These are phyloP conservation scores for Corythucha ciliata DNA, from an alignment of 2,888 invertebrate species.

Conservation along the genomic window DNA sequence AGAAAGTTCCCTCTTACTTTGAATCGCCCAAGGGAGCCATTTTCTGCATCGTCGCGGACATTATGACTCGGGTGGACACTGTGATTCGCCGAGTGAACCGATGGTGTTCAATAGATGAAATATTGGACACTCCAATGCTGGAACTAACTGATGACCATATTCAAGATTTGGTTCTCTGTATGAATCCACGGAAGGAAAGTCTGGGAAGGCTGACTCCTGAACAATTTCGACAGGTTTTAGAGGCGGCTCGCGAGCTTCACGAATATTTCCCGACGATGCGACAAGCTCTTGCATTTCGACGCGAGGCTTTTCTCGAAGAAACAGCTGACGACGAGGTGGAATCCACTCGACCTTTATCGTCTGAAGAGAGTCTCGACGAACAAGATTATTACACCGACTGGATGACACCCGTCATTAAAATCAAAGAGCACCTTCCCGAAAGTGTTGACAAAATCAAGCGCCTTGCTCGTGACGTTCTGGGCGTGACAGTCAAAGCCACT, in stretches of 20 bases:
- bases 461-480: no score
- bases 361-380: not conserved
- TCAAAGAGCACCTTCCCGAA: not conserved
- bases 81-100: conserved; percentile 7
- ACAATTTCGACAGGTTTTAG: conserved; percentile 7
- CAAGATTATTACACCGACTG: not conserved
- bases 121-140: conserved; percentile 12
- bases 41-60: conserved; percentile 9
- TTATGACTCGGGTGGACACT: conserved; percentile 2
- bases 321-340: not conserved
- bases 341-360: not conserved
- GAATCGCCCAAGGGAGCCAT: conserved; percentile 4
- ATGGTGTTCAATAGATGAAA: conserved; percentile 10
- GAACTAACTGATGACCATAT: conserved; percentile 16
- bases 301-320: not conserved
- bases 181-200: conserved; percentile 11
- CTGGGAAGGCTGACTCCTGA: conserved; percentile 10
- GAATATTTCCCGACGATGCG: conserved; percentile 13
- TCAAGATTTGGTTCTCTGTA: conserved; percentile 12
- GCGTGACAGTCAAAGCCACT: not conserved
- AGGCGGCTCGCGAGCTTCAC: conserved; percentile 7
- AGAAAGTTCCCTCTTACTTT: conserved; percentile 14
- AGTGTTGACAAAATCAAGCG: not conserved
- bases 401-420: not conserved
- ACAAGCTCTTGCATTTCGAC: conserved; percentile 11